Base-by-base conservation (phyloP, 2,888 invertebrate species). In the Glyphotaelius pellucidus region DNA sequence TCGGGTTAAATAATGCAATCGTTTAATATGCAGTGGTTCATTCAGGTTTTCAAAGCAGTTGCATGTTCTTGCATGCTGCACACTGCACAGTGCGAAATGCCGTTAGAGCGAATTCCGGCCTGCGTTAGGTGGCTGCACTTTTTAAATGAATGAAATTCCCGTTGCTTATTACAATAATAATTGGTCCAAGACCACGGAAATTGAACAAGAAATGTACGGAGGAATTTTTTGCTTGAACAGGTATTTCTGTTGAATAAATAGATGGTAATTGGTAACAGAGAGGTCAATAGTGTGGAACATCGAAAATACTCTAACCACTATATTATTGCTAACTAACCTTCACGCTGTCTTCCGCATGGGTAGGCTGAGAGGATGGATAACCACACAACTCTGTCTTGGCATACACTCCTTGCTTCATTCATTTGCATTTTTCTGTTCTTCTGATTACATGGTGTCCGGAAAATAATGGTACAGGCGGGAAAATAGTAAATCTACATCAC, bases 21-120 rank as follows among this genome's bases (percentile, higher is more conserved):
- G 86, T 86, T 86, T 86, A 47, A 86, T 86, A 52, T 86, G 38
- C 47, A 30, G 86, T 86, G 47, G 42, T 86, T 15, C 86, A 30
- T 86, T 38, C 86, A 38, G 86, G 86, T 86, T 86, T 86, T 86
- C 86, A n/a, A 30, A 47, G 86, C 86, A 47, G 86, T 47, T 84
- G 84, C 84, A 84, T 84, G 38, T 84, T 32, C 38, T 38, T 25
- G 32, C 32, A 32, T 31, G 12, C 32, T 81, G 30, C 67, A 67
- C 67, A 67, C 32, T 81, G 30, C 67, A 67, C 67, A 67, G 67
- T 25, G 25, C 67, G 52, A 67, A 67, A 67, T 25, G 9, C 67
- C 67, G 67, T 67, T 67, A 67, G 67, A 67, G 67, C 67, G 11
- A 67, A 67, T 67, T 67, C 67, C 67, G 25, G 25, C 67, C 67